Base-by-base conservation (phyloP, 92 coral and sea anemone genomes). In the Micromussa lordhowensis region DNA sequence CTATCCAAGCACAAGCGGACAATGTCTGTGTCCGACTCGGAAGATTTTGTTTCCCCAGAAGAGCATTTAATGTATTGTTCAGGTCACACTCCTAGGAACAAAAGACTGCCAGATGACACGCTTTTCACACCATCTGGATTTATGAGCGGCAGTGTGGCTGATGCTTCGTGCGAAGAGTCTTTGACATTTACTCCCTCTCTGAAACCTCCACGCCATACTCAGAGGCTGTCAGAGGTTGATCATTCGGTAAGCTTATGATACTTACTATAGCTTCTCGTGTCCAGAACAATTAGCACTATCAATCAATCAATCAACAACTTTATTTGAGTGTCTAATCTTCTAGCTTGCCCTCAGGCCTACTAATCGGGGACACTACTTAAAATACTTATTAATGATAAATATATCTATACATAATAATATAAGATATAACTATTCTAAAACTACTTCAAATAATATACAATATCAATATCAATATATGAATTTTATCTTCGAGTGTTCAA, bases 1-100 rank as follows among this genome's bases (percentile, higher is more conserved):
- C 35, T 22, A 22, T 22, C 6, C 75, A 81, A 63, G 22, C 59
- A n/a, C 19, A 64, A 63, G 49, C 75, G 85, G 9, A 40, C 55
- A 11, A 19, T 0, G 34, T 61, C 75, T 13, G 26, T 11, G 48
- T 59, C 84, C 16, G 14, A 68, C 34, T 40, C 75, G 19, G 75
- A 36, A 22, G 59, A 81, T 68, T 81, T 81, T 26, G 21, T 66
- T 64, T 81, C 85, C 7, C 54, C 85, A 28, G 38, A 48, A 10
- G 34, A 64, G 72, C 75, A 81, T 63, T 38, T 18, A 13, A 81
- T 34, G 54, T 4, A 24, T 36, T 14, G 71, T 59, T 38, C 85
- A 81, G 85, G 16, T 63, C 76, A 63, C 24, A 81, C 76, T 24
- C 85, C 85, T 11, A 28, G 84, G 17, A 80, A 80, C 55, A 77